A percentile compares a stretch with the other conserved stretches of the same genome.
Evolutionary conservation across 1,140 invertebrate genomes (phyloP).

Genomic region (Drosophila novamexicana): DNA sequence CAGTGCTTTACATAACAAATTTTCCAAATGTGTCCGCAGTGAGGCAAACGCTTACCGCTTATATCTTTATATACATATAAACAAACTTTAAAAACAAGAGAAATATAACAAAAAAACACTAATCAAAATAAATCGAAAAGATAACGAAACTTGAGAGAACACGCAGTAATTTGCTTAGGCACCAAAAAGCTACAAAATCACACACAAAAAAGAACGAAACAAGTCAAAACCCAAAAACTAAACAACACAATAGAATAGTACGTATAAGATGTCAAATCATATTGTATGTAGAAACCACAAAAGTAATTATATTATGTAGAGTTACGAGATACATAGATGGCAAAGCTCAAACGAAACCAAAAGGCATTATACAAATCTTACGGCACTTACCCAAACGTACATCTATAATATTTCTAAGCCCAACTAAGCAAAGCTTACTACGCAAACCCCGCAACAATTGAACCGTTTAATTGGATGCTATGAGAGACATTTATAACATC

Average conservation of each 20-base stretch:
- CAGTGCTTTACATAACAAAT: slow-evolving; percentile 15
- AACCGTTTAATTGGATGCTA: slow-evolving; percentile 5
- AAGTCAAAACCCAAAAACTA: slow-evolving; percentile 51
- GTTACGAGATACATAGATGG: slow-evolving; percentile 29
- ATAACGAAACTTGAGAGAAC: slow-evolving; percentile 57
- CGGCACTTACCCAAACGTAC: slow-evolving; percentile 18
- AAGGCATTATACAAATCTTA: slow-evolving; percentile 24
- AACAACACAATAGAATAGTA: slow-evolving; percentile 43
- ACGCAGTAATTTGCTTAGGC: slow-evolving; percentile 78
- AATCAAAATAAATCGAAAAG: slow-evolving; percentile 48
- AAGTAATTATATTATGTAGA: slow-evolving; percentile 37
- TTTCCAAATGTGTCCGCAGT: slow-evolving; percentile 19
- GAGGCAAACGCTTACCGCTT: slow-evolving; percentile 47
- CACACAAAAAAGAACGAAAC: slow-evolving; percentile 51
- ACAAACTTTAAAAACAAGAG: slow-evolving; percentile 24
- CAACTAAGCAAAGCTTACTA: slow-evolving; percentile 43
- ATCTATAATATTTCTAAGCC: slow-evolving; percentile 31
- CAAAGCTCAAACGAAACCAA: slow-evolving; percentile 38
- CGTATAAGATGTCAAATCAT: slow-evolving; percentile 33
- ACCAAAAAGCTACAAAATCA: slow-evolving; percentile 77
- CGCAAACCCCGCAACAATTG: slow-evolving; percentile 14
- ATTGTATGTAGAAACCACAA: slow-evolving; percentile 53
- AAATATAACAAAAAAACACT: slow-evolving; percentile 13
- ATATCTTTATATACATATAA: slow-evolving; percentile 37
- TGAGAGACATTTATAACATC: no score